Evolutionary conservation across 2,113 vertebrate genomes (phyloP), one percentile per base, ranked within the genome.

Genomic region (Pleuronectes platessa): DNA sequence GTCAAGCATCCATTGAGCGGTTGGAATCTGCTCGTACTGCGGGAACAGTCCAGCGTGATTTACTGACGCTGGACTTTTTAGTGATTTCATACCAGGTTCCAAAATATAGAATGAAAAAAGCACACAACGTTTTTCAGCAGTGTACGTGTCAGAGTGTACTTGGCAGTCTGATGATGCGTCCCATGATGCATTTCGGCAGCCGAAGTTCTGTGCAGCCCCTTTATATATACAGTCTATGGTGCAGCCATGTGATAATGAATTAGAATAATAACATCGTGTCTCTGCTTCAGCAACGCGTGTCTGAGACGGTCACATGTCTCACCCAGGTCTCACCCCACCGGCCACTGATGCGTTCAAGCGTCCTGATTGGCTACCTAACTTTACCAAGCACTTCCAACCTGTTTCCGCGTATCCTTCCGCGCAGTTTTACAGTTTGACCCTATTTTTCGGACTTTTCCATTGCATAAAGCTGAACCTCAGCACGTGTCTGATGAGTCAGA

Each of bases 231-330:
- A 24, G 24, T 24, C 24, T 24, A 24, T 24, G 24, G 18, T 51
- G 47, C 17, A 18, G 4, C 47, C 14, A 18, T 51, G 18, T 51
- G 18, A 51, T 51, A 6, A 18, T 37, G 35, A 37, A 37, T 9
- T 37, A 10, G 9, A 37, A 37, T 10, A 54, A n/a, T 3, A 14
- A n/a, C 51, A 20, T 8, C 51, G n/a, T 15, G 51, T n/a, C 8
- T 7, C 20, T 42, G 40, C 40, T 42, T 11, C 40, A 42, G 40
- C 47, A 49, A 4, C 47, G 47, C 15, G 45, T 47, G 15, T 47
- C 15, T 47, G 12, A 47, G 15, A 47, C 54, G 54, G 83, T 92
- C 92, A 92, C 93, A 74, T 92, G 92, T 63, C 45, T 5, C 8
- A 21, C 58, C 53, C 93, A 74, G 92, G 92, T 63, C 45, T 5